phyloP scores from a whole-genome alignment of 2,888 invertebrate genomes.

The Polydrusus tereticollis region DNA sequence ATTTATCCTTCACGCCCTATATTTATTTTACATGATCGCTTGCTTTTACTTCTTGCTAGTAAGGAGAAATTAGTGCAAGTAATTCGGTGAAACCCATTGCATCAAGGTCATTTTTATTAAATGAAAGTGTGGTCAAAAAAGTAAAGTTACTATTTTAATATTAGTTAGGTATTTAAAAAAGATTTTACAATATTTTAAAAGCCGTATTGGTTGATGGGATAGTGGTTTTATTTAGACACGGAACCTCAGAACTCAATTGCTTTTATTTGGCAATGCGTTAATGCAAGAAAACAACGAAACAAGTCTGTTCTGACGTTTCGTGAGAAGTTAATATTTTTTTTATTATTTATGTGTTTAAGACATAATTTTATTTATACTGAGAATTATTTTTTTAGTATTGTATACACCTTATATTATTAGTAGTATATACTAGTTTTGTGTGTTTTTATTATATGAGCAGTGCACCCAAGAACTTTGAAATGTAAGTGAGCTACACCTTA shows the following conservation, averaged over 20 bases:
- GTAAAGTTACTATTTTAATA: slow-evolving; percentile 21
- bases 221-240: slow-evolving; percentile 19
- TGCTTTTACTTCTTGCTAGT: background rate
- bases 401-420: slow-evolving; percentile 53
- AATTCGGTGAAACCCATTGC: too few relatives aligned
- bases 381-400: slow-evolving; percentile 49
- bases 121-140: slow-evolving; percentile 17
- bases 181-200: slow-evolving; percentile 33
- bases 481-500: background rate
- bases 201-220: slow-evolving; percentile 31
- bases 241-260: slow-evolving; percentile 5
- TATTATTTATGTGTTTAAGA: slow-evolving; percentile 34
- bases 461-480: slow-evolving; percentile 15
- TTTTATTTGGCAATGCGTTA: background rate
- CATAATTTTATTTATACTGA: slow-evolving; percentile 44
- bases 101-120: background rate
- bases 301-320: slow-evolving; percentile 15
- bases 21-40: too few relatives aligned
- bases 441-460: slow-evolving; percentile 33
- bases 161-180: slow-evolving; percentile 20
- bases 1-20: too few relatives aligned
- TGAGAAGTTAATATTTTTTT: slow-evolving; percentile 25
- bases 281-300: background rate
- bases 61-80: background rate
- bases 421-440: slow-evolving; percentile 37